Conservation (phyloP, 2,797 vertebrate species). For the Ctenosaura bakeri region DNA sequence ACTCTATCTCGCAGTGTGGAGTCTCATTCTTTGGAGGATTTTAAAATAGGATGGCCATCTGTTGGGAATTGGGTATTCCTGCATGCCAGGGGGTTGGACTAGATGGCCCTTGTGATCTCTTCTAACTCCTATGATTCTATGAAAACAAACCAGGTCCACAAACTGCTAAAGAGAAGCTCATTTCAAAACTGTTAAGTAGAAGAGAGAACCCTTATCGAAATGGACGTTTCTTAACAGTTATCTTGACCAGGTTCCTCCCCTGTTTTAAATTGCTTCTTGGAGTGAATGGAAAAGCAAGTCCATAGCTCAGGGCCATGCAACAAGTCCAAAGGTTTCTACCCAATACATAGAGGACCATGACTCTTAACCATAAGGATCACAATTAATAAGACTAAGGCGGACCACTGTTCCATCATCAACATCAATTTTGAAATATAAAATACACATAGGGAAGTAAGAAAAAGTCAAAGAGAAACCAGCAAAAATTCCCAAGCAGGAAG, state of each 20-base stretch:
- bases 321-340: no score
- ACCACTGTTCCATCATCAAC: background rate
- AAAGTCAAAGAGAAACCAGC: background rate
- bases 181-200: background rate
- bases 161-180: background rate
- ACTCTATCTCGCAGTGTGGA: no score
- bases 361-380: no score
- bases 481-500: rapidly evolving
- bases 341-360: background rate
- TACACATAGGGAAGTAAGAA: background rate
- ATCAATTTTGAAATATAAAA: background rate
- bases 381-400: background rate
- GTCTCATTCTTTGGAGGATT: no score
- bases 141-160: background rate
- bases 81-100: no score
- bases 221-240: background rate
- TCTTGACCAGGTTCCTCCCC: background rate
- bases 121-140: no score
- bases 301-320: background rate
- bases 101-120: no score
- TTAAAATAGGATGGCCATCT: no score
- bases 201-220: background rate
- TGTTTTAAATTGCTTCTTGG: background rate
- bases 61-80: background rate
- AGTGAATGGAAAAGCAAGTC: background rate